These are phyloP conservation scores for Anarrhichthys ocellatus DNA, from an alignment of 2,113 vertebrate genomes.

Conservation along the genomic window DNA sequence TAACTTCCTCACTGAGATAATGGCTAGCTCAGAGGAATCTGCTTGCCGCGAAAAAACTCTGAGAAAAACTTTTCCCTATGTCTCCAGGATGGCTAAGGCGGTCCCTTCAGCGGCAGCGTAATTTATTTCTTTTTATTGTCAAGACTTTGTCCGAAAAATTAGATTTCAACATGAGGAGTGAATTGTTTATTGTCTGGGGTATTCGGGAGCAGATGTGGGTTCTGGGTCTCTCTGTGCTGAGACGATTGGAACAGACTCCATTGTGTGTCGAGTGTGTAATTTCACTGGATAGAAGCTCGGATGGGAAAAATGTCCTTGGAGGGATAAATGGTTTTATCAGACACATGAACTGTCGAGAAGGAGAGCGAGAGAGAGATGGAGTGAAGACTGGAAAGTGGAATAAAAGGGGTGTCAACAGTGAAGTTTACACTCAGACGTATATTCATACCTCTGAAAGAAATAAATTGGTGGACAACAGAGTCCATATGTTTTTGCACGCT, in stretches of 20 bases:
- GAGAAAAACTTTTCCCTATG: constrained; percentile 77
- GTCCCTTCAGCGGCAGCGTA: constrained; percentile 59
- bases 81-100: constrained; percentile 64
- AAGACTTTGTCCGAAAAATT: constrained; percentile 81
- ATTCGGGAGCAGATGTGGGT: constrained; percentile 78
- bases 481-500: neutral
- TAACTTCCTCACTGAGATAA: constrained; percentile 86
- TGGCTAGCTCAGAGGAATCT: constrained; percentile 81
- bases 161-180: constrained; percentile 78
- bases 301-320: constrained; percentile 78
- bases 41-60: constrained; percentile 69
- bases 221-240: constrained; percentile 78
- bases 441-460: constrained; percentile 25
- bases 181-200: constrained; percentile 87
- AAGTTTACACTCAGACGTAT: constrained; percentile 29
- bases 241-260: constrained; percentile 77
- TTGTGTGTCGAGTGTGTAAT: constrained; percentile 79
- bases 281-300: constrained; percentile 72
- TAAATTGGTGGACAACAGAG: constrained; percentile 24
- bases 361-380: constrained; percentile 10
- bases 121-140: constrained; percentile 81
- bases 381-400: constrained; percentile 29
- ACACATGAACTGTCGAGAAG: constrained; percentile 60
- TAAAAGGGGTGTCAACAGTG: constrained; percentile 55
- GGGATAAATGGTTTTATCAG: constrained; percentile 76